Conservation (phyloP, 2,797 vertebrate species). For the Hapalemur alaotrensis region DNA sequence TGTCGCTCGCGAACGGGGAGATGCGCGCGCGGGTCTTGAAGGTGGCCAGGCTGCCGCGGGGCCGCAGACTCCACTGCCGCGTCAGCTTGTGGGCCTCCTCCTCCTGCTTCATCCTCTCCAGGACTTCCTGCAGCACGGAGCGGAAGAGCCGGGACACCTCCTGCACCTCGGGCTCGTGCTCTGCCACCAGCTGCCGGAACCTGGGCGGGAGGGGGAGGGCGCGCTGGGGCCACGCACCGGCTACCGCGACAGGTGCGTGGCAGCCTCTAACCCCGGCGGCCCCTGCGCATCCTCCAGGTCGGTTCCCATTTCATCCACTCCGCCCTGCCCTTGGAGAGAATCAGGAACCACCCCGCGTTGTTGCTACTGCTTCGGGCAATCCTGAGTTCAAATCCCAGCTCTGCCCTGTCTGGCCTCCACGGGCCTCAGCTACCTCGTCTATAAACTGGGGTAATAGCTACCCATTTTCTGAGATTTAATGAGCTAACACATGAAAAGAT, state of each 20-base stretch:
- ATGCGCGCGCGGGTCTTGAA: slow-evolving; percentile 94
- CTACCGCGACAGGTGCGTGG: accelerated
- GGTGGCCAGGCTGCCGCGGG: slow-evolving; percentile 88
- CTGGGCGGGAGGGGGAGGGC: slow-evolving; percentile 78
- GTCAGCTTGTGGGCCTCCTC: slow-evolving; percentile 90
- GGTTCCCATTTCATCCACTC: not conserved
- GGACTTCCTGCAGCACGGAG: slow-evolving; percentile 90
- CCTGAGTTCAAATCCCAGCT: not conserved
- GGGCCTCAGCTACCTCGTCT: not conserved
- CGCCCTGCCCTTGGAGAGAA: not conserved
- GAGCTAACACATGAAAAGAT: not conserved
- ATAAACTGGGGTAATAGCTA: not conserved
- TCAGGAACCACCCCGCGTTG: not conserved
- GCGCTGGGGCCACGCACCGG: accelerated
- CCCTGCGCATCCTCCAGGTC: no score
- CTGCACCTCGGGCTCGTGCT: slow-evolving; percentile 92
- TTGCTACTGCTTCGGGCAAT: not conserved
- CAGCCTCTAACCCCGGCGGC: not conserved
- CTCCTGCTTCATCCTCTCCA: slow-evolving; percentile 92
- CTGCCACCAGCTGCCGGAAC: slow-evolving; percentile 91
- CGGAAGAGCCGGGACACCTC: slow-evolving; percentile 94
- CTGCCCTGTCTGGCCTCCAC: not conserved
- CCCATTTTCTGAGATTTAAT: not conserved
- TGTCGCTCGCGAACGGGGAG: slow-evolving; percentile 93
- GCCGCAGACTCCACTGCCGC: slow-evolving; percentile 93